Percentiles rank a stretch among this genome's conserved stretches.
phyloP scores from a whole-genome alignment of 2,888 invertebrate species.

The Heliconius aoede region DNA sequence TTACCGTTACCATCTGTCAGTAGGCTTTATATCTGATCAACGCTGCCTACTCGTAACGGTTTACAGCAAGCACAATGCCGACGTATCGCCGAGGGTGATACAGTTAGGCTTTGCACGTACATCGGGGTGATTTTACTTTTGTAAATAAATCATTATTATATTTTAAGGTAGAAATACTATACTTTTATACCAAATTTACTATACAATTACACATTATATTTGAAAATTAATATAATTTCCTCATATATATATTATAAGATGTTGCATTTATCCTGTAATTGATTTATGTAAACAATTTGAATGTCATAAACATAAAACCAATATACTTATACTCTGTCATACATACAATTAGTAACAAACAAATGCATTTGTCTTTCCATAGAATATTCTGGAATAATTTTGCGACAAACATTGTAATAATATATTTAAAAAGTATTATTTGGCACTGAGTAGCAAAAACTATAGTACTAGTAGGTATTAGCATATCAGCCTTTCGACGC shows the following conservation, averaged over 20 bases:
- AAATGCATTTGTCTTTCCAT: neutral
- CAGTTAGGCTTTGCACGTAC: slow-evolving; percentile 49
- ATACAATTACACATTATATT: neutral
- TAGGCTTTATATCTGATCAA: slow-evolving; percentile 73
- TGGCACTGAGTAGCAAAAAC: neutral
- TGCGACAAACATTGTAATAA: slow-evolving; percentile 1
- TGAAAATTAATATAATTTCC: neutral
- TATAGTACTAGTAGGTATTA: neutral
- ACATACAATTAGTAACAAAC: neutral
- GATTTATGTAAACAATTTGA: neutral
- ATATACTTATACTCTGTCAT: neutral
- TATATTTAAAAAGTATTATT: slow-evolving; percentile 13
- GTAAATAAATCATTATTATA: neutral
- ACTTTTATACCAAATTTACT: neutral
- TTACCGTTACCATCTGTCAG: slow-evolving; percentile 76
- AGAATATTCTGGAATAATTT: neutral
- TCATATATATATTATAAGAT: neutral
- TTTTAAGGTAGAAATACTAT: neutral
- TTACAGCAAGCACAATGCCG: slow-evolving; percentile 55
- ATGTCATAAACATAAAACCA: neutral
- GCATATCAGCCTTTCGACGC: neutral
- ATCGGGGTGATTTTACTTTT: slow-evolving; percentile 10
- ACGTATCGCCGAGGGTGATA: slow-evolving; percentile 52
- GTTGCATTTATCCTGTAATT: neutral
- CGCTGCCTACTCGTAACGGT: slow-evolving; percentile 67